phyloP scores from a whole-genome alignment of 2,797 vertebrate genomes.

The Setipinna tenuifilis region DNA sequence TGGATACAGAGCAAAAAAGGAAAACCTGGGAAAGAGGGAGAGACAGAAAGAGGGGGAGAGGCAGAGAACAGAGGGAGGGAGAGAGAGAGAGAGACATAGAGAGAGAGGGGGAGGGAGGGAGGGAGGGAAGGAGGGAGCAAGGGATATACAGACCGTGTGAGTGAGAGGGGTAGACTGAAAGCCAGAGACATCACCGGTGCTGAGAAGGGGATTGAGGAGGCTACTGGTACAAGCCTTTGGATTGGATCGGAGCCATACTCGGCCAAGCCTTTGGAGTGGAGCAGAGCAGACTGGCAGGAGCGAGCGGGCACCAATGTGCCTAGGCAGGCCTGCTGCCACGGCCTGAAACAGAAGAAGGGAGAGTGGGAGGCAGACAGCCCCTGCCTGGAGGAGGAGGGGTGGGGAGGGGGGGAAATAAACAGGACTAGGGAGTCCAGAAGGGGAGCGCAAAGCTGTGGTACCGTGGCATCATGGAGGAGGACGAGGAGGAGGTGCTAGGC shows the following conservation, averaged over 20 bases:
- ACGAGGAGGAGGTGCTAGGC: conserved; percentile 92
- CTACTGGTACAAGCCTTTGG: not conserved
- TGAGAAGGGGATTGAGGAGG: not conserved
- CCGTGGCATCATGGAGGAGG: conserved; percentile 84
- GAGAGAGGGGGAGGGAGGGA: conserved; percentile 1
- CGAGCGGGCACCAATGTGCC: not conserved
- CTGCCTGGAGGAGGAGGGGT: not conserved
- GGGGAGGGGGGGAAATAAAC: not conserved
- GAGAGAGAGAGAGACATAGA: conserved; percentile 31
- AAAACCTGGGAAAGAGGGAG: not conserved
- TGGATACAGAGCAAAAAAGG: conserved; percentile 29
- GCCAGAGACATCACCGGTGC: not conserved
- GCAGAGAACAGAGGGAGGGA: not conserved
- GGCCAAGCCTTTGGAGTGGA: no score
- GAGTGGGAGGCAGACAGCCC: not conserved
- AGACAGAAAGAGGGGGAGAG: not conserved
- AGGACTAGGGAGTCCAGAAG: no score
- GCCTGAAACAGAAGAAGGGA: not conserved
- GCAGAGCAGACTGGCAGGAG: not conserved
- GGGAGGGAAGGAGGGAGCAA: not conserved
- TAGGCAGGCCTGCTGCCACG: not conserved
- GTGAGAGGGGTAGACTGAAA: not conserved
- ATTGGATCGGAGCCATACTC: no score
- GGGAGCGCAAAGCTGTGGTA: conserved; percentile 12
- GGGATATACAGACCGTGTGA: not conserved